Evolutionary conservation across 2,113 vertebrate genomes (phyloP), one percentile per base, ranked within the genome.

Genomic region (Otolemur garnettii): DNA sequence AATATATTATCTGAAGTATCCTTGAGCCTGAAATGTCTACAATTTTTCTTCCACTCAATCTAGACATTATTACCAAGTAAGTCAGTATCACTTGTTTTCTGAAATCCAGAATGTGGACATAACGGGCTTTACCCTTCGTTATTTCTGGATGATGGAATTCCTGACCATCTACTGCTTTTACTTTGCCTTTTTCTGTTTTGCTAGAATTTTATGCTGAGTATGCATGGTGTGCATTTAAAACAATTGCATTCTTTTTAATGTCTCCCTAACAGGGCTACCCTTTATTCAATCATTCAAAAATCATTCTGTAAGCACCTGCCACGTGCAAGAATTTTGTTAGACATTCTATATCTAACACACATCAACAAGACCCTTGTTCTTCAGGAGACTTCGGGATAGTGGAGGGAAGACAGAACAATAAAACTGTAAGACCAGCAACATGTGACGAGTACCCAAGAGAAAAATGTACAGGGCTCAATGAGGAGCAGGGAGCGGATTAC

Each of bases 261-360:
- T 30, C 18, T 80, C 42, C n/a, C 35, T 35, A 68, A 66, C 12
- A 93, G 33, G 35, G 57, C 30, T 59, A n/a, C 71, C 35, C 66
- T 45, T 57, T 57, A 78, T 33, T 72, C n/a, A 87, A 42, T 59
- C 80, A 80, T 64, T 96, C 30, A 80, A 82, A 85, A 87, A 42
- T 21, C 75, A 69, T n/a, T 80, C 42, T 30, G 60, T 55, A 35
- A 80, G 13, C 33, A 74, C 2, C 26, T 60, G 57, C 33, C 24
- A 50, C 50, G 19, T 19, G 24, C 24, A 62, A 72, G 15, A 9
- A 60, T 38, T 84, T 68, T 74, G 42, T 60, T 89, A 55, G 72
- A 69, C 18, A 22, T 19, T 78, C 21, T 0, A 15, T 42, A 59
- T 71, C 50, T 83, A 83, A 79, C 42, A 85, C 59, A 68, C 35